Percentiles rank a stretch among this genome's conserved stretches.
These are phyloP conservation scores for Oophaga sylvatica DNA, from an alignment of 2,797 vertebrate genomes.

Conservation along the genomic window DNA sequence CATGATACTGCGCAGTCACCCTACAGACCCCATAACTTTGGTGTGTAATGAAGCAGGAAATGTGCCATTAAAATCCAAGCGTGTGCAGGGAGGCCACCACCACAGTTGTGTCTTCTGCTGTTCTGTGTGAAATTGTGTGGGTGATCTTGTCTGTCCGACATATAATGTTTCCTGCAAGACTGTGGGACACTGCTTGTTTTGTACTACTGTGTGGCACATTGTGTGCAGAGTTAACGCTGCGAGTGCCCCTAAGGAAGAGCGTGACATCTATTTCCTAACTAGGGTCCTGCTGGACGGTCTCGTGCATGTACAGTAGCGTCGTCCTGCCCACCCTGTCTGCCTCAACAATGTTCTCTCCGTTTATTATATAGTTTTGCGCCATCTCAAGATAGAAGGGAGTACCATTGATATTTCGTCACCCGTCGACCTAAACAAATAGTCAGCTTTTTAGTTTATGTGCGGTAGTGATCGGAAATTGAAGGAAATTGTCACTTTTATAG, in stretches of 20 bases:
- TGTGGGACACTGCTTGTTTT: constrained; percentile 25
- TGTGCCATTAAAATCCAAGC: constrained; percentile 60
- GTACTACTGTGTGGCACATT: constrained; percentile 22
- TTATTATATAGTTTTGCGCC: neutral
- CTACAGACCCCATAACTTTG: constrained; percentile 58
- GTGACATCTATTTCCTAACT: neutral
- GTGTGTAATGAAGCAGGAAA: constrained; percentile 62
- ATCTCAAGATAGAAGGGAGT: neutral
- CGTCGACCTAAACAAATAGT: neutral
- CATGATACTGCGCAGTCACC: constrained; percentile 47
- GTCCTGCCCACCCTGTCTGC: neutral
- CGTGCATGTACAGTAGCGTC: neutral
- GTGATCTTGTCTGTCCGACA: constrained; percentile 17
- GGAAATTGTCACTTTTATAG: neutral
- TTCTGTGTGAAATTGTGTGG: constrained; percentile 29
- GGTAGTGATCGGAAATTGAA: neutral
- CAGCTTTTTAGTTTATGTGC: neutral
- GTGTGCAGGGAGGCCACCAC: constrained; percentile 56
- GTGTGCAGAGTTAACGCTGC: neutral
- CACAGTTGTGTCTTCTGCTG: constrained; percentile 46
- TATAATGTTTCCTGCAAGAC: constrained; percentile 23
- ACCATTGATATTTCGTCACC: neutral
- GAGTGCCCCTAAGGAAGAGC: neutral
- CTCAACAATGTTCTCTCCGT: neutral
- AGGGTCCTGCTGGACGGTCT: neutral